Conservation (phyloP, 1,140 invertebrate species). For the Bombus pascuorum region DNA sequence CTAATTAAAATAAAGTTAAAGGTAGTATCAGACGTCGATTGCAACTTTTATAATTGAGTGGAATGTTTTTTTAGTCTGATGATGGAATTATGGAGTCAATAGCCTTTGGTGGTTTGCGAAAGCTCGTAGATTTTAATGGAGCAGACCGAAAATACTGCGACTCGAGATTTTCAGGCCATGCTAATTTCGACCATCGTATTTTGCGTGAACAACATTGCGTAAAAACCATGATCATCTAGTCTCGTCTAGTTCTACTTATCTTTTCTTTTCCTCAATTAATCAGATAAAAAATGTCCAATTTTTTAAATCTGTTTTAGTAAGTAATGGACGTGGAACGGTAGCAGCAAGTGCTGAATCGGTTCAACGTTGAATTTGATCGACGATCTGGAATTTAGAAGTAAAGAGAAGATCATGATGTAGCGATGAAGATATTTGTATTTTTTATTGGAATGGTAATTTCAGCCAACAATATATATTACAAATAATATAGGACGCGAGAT, state of each 20-base stretch:
- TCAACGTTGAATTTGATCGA: neutral
- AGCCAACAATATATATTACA: neutral
- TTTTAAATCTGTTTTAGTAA: neutral
- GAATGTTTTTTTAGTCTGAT: neutral
- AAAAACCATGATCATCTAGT: neutral
- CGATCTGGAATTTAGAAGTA: neutral
- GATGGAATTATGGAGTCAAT: neutral
- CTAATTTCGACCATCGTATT: conserved; percentile 50
- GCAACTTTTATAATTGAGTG: neutral
- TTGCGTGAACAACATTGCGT: neutral
- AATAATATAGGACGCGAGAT: neutral
- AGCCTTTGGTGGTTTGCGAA: neutral
- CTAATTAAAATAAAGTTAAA: neutral
- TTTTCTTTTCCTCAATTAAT: neutral
- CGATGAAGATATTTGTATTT: neutral
- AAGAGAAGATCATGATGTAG: neutral
- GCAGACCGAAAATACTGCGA: conserved; percentile 47
- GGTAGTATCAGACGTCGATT: neutral
- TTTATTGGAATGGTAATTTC: neutral
- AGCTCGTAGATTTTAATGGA: conserved; percentile 27
- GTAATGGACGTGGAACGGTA: neutral
- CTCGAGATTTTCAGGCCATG: conserved; percentile 40
- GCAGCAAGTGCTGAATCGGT: neutral
- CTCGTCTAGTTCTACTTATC: neutral
- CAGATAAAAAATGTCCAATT: neutral